Evolutionary conservation across 2,888 invertebrate genomes (phyloP), one percentile per base, ranked within the genome.

Genomic region (Dichetophora obliterata): DNA sequence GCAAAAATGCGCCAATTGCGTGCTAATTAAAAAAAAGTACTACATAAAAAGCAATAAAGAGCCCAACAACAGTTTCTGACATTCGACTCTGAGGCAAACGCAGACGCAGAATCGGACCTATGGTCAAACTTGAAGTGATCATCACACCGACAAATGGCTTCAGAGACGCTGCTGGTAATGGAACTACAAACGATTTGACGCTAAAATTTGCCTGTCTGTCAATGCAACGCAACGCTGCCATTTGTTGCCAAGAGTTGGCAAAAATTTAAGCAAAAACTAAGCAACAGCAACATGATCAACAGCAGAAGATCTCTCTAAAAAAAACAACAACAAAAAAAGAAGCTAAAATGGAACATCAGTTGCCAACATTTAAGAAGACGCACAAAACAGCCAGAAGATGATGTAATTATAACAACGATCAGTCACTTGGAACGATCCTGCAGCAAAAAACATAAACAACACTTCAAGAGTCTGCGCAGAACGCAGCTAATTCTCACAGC

Each of bases 111-210:
- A 24, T 59, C 59, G n/a, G 16, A 24, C 27, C 24, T 59, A 22
- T 59, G 24, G 59, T 6, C 43, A 43, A 37, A 37, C 48, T 27
- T 66, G 19, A 48, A 37, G 66, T 66, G 43, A 43, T 43, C 43
- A 70, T 70, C 70, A 54, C 31, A 54, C 54, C 70, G 54, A 54
- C 54, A 52, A 70, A 70, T 70, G 70, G 54, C 70, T n/a, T 27
- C 54, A 54, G 34, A 37, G 57, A 71, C 54, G 71, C 72, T 72
- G 72, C 61, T 59, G 37, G 9, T 27, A 37, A 72, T 48, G 61
- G 43, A 16, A 5, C 48, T 43, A n/a, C 48, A 43, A 59, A 61
- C 43, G 61, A 59, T 24, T 61, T 59, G 69, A 43, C 19, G 24
- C 27, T 27, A 2, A 59, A 59, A 59, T 59, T 65, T 34, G 34